phyloP scores from a whole-genome alignment of 2,113 vertebrate genomes.

The Dipodomys merriami region DNA sequence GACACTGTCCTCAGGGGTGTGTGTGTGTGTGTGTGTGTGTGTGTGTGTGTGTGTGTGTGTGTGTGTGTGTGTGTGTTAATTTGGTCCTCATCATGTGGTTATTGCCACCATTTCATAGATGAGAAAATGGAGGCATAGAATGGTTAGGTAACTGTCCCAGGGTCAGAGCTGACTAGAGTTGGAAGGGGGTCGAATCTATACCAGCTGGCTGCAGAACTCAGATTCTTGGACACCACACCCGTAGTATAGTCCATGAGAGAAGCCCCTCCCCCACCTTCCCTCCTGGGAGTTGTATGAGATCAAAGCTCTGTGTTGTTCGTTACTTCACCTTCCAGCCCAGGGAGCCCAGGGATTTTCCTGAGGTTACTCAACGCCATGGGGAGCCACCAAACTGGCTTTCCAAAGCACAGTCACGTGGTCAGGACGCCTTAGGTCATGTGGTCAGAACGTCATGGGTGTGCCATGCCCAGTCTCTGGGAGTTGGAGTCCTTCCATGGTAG shows the following conservation, averaged over 20 bases:
- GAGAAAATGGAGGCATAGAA: not conserved
- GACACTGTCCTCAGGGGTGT: not conserved
- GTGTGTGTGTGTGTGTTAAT: not conserved
- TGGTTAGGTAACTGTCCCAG: not conserved
- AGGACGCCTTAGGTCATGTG: not conserved
- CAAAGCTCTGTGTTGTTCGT: not conserved
- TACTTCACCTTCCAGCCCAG: not conserved
- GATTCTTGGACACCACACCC: not conserved
- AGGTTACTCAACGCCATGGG: not conserved
- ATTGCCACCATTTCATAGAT: not conserved
- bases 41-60: no score
- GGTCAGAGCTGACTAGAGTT: not conserved
- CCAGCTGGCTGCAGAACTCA: rapidly evolving
- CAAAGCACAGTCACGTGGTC: no score
- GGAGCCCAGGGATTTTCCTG: not conserved
- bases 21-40: not conserved
- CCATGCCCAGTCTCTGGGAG: not conserved
- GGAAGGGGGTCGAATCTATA: not conserved
- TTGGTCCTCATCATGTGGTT: not conserved
- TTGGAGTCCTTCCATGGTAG: not conserved
- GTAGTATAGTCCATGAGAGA: no score
- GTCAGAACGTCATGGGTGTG: not conserved
- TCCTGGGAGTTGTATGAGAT: not conserved
- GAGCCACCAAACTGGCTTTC: rapidly evolving
- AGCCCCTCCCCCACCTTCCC: no score